phyloP scores from a whole-genome alignment of 2,113 vertebrate genomes.

The Boleophthalmus pectinirostris region DNA sequence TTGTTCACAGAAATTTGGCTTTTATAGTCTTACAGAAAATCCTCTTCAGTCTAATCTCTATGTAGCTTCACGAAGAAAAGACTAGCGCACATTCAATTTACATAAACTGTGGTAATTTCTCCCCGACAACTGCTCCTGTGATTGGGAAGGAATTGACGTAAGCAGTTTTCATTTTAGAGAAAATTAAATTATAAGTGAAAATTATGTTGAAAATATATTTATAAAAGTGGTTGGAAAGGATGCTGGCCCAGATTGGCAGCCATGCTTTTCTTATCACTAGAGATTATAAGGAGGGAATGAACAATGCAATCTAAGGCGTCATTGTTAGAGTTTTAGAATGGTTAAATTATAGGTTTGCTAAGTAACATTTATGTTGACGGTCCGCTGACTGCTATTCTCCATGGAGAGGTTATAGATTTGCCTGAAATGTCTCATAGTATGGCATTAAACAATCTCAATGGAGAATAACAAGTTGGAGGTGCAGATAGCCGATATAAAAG shows the following conservation, averaged over 20 bases:
- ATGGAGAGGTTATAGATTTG: neutral
- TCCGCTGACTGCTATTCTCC: neutral
- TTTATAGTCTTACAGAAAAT: constrained; percentile 21
- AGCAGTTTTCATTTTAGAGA: neutral
- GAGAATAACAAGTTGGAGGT: too few species aligned
- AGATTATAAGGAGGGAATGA: neutral
- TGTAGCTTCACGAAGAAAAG: constrained; percentile 6
- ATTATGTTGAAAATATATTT: neutral
- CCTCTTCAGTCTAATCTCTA: constrained; percentile 14
- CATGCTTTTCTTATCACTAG: neutral
- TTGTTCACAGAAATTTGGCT: constrained; percentile 28
- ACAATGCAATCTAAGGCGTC: neutral
- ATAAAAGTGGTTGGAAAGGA: neutral
- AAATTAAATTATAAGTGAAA: neutral
- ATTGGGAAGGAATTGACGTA: neutral
- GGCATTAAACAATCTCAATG: neutral
- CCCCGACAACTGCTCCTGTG: neutral
- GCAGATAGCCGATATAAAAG: too few species aligned
- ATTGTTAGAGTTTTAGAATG: too few species aligned
- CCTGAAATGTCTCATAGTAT: neutral
- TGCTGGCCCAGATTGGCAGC: neutral
- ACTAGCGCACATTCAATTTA: constrained; percentile 8
- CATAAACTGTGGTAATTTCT: constrained; percentile 16
- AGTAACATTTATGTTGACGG: neutral
- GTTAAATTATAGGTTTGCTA: too few species aligned